Base-by-base conservation (phyloP, 2,797 vertebrate species). In the Erpetoichthys calabaricus region DNA sequence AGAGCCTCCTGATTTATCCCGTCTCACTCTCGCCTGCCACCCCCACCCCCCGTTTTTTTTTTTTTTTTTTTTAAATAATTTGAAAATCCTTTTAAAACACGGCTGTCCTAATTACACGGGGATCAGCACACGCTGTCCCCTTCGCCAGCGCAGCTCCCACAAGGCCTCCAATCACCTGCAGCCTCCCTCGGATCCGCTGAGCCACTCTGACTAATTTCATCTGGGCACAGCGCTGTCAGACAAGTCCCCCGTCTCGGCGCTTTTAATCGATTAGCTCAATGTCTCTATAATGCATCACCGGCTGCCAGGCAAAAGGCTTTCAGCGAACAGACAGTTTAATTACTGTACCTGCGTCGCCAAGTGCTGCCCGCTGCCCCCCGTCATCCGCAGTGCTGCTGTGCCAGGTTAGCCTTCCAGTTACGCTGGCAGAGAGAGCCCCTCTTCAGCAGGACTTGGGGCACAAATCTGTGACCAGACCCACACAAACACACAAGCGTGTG, bases 261-360 rank as follows among this genome's bases (percentile, higher is more conserved):
- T 88, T 90, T 88, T 88, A 89, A 90, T 89, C 87, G 87, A 90
- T 90, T 89, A 89, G 86, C 83, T 86, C 85, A 89, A 89, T 82
- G 86, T 89, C 88, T 89, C 86, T 88, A 89, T 89, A 89, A 90
- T 87, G 85, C 86, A 90, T 88, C 88, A 89, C 83, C 86, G 86
- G 87, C 85, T 88, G 86, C 86, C 86, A 88, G 85, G 81, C 83
- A 80, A 75, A 80, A 87, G 79, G 83, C 81, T 81, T 85, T 80
- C 82, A 78, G 68, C 78, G 78, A 79, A 81, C 80, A 87, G 87
- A 87, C 86, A 85, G 79, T 88, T 89, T 90, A 88, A 90, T 90
- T 89, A 89, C 87, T 84, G 81, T 65, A 86, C 84, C 75, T 81
- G 81, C 76, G 81, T 86, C 80, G 80, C 83, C 79, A 79, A 84